Conservation (phyloP, 2,888 invertebrate species). For the Pachliopta kotzebuea region DNA sequence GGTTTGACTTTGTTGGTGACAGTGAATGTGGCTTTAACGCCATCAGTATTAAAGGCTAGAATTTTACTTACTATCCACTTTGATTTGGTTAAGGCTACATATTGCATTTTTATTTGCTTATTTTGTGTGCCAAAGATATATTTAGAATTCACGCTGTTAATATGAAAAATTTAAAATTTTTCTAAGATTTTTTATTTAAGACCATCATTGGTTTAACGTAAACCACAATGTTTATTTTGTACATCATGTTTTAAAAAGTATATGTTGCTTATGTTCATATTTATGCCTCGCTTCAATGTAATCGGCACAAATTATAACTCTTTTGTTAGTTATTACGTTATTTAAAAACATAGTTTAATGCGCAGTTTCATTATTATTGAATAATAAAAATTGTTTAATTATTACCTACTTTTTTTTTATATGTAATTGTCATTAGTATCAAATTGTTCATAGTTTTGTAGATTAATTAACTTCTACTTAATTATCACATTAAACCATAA, state of each 20-base stretch:
- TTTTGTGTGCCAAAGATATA: neutral
- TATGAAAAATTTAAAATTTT: neutral
- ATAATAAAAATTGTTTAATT: constrained; percentile 20
- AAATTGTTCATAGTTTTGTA: neutral
- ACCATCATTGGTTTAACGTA: no score
- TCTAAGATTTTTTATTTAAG: neutral
- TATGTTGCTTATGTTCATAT: neutral
- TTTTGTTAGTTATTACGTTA: constrained; percentile 12
- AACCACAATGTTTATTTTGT: neutral
- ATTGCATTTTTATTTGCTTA: neutral
- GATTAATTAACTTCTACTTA: neutral
- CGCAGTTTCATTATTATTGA: constrained; percentile 15
- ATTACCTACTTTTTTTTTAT: constrained; percentile 10
- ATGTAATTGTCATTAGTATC: neutral
- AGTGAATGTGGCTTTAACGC: neutral
- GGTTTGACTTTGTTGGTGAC: neutral
- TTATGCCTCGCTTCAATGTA: neutral
- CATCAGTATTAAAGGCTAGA: neutral
- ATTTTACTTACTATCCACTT: neutral
- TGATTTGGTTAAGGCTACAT: neutral
- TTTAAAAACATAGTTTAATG: constrained; percentile 11
- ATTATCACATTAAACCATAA: no score
- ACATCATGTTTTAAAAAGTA: neutral
- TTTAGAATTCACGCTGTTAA: neutral
- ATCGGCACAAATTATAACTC: constrained; percentile 17